phyloP scores from a whole-genome alignment of 2,113 vertebrate species.

The Xerus inauris region DNA sequence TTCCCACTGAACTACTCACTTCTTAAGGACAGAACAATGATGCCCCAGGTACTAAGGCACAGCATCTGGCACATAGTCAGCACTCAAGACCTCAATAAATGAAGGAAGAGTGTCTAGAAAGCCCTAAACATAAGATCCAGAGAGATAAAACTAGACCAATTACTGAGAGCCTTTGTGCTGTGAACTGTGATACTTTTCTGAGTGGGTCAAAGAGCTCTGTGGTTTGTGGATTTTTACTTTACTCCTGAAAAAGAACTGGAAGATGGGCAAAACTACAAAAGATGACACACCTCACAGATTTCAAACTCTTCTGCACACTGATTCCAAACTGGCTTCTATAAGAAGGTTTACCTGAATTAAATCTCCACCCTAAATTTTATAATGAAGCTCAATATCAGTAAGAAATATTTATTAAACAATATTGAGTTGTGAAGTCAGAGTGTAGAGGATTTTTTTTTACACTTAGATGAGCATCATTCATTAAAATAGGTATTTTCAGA shows the following conservation, averaged over 20 bases:
- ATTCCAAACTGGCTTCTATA: not conserved
- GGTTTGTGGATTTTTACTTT: not conserved
- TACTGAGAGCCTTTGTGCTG: not conserved
- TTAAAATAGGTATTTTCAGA: conserved; percentile 27
- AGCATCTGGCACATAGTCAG: not conserved
- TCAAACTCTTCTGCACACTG: not conserved
- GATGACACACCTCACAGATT: not conserved
- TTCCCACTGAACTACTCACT: not conserved
- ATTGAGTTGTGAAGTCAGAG: not conserved
- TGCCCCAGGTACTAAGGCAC: not conserved
- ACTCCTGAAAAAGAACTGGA: not conserved
- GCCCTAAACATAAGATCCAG: not conserved
- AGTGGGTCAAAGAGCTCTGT: not conserved
- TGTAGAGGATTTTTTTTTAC: not conserved
- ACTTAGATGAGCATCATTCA: not conserved
- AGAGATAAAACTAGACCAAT: not conserved
- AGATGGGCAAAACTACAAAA: not conserved
- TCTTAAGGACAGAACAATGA: not conserved
- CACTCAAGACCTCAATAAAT: not conserved
- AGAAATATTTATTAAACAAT: conserved; percentile 31
- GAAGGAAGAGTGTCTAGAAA: not conserved
- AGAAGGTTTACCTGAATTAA: conserved; percentile 39
- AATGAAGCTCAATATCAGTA: not conserved
- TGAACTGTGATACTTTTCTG: not conserved
- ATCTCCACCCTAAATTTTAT: not conserved